Evolutionary conservation across 2,888 invertebrate genomes (phyloP).

Genomic region (Automeris io): DNA sequence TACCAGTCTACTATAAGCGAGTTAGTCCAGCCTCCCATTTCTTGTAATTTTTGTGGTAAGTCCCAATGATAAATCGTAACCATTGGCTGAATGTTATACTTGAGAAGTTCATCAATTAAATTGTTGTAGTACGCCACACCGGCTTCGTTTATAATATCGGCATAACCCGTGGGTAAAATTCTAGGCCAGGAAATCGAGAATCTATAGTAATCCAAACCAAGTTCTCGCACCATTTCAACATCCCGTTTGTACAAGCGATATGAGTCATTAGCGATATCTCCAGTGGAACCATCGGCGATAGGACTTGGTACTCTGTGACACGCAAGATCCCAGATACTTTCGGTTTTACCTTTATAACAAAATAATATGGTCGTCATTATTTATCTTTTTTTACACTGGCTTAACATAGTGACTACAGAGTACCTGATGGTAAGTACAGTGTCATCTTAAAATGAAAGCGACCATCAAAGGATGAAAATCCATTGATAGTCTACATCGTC

Average conservation of each 20-base stretch:
- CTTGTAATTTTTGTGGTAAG: slow-evolving; percentile 67
- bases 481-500: too few relatives aligned
- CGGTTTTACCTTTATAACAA: neutral
- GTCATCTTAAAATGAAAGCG: too few relatives aligned
- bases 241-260: slow-evolving; percentile 77
- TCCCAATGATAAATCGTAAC: slow-evolving; percentile 75
- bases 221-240: slow-evolving; percentile 53
- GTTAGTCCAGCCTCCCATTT: slow-evolving; percentile 70
- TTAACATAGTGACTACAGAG: too few relatives aligned
- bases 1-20: slow-evolving; percentile 57
- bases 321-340: slow-evolving; percentile 27
- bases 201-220: slow-evolving; percentile 64
- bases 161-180: slow-evolving; percentile 74
- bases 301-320: slow-evolving; percentile 75
- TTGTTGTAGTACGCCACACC: slow-evolving; percentile 81
- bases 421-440: too few relatives aligned
- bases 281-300: slow-evolving; percentile 66
- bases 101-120: slow-evolving; percentile 77
- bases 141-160: slow-evolving; percentile 67
- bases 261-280: slow-evolving; percentile 75
- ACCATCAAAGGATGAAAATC: too few relatives aligned
- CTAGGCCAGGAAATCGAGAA: slow-evolving; percentile 80
- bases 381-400: too few relatives aligned
- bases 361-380: too few relatives aligned
- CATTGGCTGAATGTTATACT: slow-evolving; percentile 77